A percentile compares a stretch with the other conserved stretches of the same genome.
Evolutionary conservation across 2,113 vertebrate genomes (phyloP).

Genomic region (Mixornis gularis): DNA sequence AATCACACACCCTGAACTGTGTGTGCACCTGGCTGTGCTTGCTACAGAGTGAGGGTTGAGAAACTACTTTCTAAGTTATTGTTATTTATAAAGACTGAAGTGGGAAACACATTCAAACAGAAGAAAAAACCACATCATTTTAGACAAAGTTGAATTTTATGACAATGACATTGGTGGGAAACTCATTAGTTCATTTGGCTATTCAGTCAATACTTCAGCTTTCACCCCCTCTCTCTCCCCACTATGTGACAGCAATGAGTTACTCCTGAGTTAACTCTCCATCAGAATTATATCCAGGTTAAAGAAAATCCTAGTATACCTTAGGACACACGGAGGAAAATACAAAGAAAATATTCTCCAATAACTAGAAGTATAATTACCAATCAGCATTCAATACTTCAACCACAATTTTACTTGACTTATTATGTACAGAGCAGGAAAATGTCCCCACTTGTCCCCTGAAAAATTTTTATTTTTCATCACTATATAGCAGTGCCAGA

Average conservation of each 20-base stretch:
- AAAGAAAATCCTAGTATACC: background rate
- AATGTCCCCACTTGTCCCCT: background rate
- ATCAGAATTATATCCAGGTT: background rate
- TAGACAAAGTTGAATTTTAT: background rate
- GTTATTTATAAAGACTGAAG: background rate
- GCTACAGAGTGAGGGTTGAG: background rate
- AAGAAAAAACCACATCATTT: background rate
- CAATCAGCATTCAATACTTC: background rate
- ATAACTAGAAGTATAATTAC: background rate
- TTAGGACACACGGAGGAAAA: background rate
- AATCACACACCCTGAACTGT: background rate
- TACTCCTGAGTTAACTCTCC: background rate
- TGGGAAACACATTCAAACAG: background rate
- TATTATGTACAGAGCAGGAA: background rate
- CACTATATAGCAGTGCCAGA: background rate
- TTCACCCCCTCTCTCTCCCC: background rate
- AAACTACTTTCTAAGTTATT: background rate
- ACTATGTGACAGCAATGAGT: background rate
- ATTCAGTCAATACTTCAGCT: background rate
- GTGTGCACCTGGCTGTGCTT: conserved; percentile 40
- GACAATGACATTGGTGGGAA: background rate
- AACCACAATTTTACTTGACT: background rate
- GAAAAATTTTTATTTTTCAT: background rate
- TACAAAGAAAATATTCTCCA: background rate
- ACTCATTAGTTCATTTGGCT: background rate